Conservation (phyloP, 2,888 invertebrate genomes). For the Nasonovia ribisnigri region DNA sequence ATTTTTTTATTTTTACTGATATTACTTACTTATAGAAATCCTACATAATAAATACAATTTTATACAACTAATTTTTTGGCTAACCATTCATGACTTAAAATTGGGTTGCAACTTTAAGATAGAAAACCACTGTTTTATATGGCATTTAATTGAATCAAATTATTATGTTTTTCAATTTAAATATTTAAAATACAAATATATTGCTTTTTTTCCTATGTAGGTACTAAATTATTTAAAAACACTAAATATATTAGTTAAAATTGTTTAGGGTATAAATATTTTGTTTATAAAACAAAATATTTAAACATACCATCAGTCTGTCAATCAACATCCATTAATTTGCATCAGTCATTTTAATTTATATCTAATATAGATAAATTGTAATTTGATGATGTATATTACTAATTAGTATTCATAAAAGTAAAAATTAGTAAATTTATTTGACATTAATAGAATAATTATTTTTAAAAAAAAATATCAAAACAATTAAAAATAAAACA, state of each 20-base stretch:
- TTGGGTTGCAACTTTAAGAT: not conserved
- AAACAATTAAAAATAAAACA: conserved; percentile 24
- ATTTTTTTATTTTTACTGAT: too few relatives aligned
- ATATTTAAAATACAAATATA: not conserved
- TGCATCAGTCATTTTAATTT: conserved; percentile 36
- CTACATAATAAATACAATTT: too few relatives aligned
- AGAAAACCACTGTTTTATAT: not conserved
- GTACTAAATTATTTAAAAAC: not conserved
- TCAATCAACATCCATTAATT: conserved; percentile 20
- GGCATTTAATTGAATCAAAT: not conserved
- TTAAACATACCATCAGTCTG: conserved; percentile 46
- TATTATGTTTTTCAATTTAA: not conserved
- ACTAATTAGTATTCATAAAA: conserved; percentile 23
- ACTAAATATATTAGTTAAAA: not conserved
- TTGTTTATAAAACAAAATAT: conserved; percentile 38
- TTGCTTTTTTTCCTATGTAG: not conserved
- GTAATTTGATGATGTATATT: conserved; percentile 20
- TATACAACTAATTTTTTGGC: too few relatives aligned
- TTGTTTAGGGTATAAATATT: not conserved
- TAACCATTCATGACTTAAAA: not conserved
- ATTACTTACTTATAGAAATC: too few relatives aligned
- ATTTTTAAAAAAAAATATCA: not conserved
- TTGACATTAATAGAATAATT: conserved; percentile 10
- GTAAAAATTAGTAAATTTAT: not conserved
- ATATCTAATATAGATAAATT: conserved; percentile 56